Percentiles rank a stretch among this genome's conserved stretches.
These are phyloP conservation scores for Urocyon cinereoargenteus DNA, from an alignment of 2,797 vertebrate species.

Conservation along the genomic window DNA sequence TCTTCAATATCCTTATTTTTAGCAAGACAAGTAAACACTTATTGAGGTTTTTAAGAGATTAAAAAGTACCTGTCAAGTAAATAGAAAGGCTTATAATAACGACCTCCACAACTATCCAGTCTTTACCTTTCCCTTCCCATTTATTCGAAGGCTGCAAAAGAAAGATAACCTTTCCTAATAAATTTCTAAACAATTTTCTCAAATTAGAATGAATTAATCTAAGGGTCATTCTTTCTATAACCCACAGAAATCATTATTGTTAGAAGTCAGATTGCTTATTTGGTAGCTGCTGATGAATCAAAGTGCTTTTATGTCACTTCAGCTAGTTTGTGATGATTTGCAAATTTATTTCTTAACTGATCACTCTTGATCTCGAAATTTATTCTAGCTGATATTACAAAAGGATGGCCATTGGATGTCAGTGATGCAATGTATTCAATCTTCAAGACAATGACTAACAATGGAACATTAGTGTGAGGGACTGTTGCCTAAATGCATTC, in stretches of 20 bases:
- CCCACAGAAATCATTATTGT: slow-evolving; percentile 48
- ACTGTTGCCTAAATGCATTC: slow-evolving; percentile 22
- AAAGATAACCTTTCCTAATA: slow-evolving; percentile 52
- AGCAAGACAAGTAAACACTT: slow-evolving; percentile 21
- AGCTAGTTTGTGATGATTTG: slow-evolving; percentile 32
- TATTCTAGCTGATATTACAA: slow-evolving; percentile 59
- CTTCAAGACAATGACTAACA: slow-evolving; percentile 63
- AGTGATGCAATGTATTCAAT: slow-evolving; percentile 34
- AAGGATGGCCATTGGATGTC: neutral
- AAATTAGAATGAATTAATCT: slow-evolving; percentile 61
- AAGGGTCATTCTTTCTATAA: slow-evolving; percentile 57
- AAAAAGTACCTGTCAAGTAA: slow-evolving; percentile 32
- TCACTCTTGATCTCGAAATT: slow-evolving; percentile 46
- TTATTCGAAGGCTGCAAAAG: slow-evolving; percentile 60
- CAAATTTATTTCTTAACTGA: slow-evolving; percentile 68
- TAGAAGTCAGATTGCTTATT: slow-evolving; percentile 51
- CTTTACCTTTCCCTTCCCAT: neutral
- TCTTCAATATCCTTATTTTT: slow-evolving; percentile 10
- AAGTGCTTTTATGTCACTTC: slow-evolving; percentile 49
- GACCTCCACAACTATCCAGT: slow-evolving; percentile 31
- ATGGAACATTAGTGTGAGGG: slow-evolving; percentile 43
- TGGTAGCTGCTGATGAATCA: slow-evolving; percentile 26
- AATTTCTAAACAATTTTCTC: slow-evolving; percentile 51
- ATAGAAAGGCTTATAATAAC: slow-evolving; percentile 52
- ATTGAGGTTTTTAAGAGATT: slow-evolving; percentile 38